These are phyloP conservation scores for Rhagoletis pomonella DNA, from an alignment of 1,140 invertebrate species.

Conservation along the genomic window DNA sequence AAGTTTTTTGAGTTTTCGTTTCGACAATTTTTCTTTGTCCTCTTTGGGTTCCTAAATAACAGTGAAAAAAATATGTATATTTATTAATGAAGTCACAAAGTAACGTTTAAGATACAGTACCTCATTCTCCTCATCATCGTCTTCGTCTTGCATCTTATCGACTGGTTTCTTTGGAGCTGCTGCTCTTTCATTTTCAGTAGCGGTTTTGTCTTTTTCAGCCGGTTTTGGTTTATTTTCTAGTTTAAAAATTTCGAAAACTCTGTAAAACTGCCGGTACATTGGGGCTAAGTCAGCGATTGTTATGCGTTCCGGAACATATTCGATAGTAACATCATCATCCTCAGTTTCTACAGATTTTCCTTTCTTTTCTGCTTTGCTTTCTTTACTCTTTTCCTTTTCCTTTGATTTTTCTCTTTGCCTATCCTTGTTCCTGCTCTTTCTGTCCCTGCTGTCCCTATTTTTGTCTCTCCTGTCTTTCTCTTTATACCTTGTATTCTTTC, in stretches of 20 bases:
- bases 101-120: conserved; percentile 27
- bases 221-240: conserved; percentile 80
- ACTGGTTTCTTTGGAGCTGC: conserved; percentile 81
- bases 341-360: conserved; percentile 59
- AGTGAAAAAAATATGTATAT: conserved; percentile 55
- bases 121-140: conserved; percentile 75
- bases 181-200: conserved; percentile 76
- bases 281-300: conserved; percentile 86
- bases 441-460: conserved; percentile 57
- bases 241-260: conserved; percentile 91
- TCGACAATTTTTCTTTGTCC: conserved; percentile 92
- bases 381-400: conserved; percentile 58
- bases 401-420: conserved; percentile 60
- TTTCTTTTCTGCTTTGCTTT: conserved; percentile 59
- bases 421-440: conserved; percentile 58
- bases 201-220: conserved; percentile 74
- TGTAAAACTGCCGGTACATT: conserved; percentile 88
- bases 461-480: conserved; percentile 58
- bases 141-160: conserved; percentile 79
- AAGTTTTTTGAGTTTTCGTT: conserved; percentile 95
- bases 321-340: conserved; percentile 74
- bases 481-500: conserved; percentile 56
- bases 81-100: not conserved
- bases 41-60: conserved; percentile 78
- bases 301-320: conserved; percentile 86